phyloP scores from a whole-genome alignment of 2,797 vertebrate genomes.

The Poeciliopsis presidionis region DNA sequence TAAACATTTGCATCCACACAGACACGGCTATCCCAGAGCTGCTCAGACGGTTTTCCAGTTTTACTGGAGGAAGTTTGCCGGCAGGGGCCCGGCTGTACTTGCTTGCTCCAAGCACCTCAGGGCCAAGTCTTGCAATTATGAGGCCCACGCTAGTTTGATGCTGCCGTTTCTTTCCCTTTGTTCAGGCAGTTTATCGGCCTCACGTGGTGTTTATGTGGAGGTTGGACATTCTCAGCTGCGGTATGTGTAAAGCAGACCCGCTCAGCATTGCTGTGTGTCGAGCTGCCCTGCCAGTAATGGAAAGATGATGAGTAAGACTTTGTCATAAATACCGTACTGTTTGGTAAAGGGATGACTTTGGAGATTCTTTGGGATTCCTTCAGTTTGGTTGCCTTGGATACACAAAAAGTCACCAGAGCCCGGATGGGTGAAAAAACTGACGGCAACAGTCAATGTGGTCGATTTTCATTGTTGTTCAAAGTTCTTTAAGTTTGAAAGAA shows the following conservation, averaged over 20 bases:
- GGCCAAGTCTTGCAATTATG: slow-evolving; percentile 67
- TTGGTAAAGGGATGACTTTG: neutral
- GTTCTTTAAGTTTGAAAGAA: neutral
- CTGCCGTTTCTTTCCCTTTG: slow-evolving; percentile 46
- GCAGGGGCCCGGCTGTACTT: slow-evolving; percentile 42
- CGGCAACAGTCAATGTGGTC: neutral
- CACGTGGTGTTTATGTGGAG: slow-evolving; percentile 20
- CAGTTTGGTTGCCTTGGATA: neutral
- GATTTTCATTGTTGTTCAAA: neutral
- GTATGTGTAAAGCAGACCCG: slow-evolving; percentile 14
- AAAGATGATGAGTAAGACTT: slow-evolving; percentile 41
- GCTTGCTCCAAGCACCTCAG: slow-evolving; percentile 52
- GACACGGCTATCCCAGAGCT: slow-evolving; percentile 41
- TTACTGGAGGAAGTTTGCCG: slow-evolving; percentile 77
- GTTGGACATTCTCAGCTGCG: slow-evolving; percentile 14
- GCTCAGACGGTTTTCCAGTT: slow-evolving; percentile 58
- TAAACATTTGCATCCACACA: slow-evolving; percentile 19
- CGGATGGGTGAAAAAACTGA: neutral
- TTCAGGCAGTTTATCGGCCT: slow-evolving; percentile 28
- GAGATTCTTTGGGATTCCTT: too few species aligned
- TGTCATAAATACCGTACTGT: slow-evolving; percentile 31
- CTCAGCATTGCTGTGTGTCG: slow-evolving; percentile 11
- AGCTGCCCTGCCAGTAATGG: slow-evolving; percentile 49
- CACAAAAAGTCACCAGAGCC: neutral
- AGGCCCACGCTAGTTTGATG: slow-evolving; percentile 39